Evolutionary conservation across 2,113 vertebrate species (phyloP).

Genomic region (Nettapus auritus): DNA sequence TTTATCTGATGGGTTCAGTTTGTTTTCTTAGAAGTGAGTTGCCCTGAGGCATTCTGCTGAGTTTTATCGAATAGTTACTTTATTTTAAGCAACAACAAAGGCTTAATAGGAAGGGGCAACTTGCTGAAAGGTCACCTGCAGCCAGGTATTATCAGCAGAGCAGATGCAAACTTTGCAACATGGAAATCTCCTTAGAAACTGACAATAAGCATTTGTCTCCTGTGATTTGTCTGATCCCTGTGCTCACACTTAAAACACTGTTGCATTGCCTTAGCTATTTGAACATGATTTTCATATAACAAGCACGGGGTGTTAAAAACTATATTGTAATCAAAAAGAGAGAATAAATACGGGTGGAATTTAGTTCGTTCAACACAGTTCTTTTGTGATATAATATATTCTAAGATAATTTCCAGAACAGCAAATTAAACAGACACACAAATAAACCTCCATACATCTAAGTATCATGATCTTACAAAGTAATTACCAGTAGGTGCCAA

Average conservation of each 20-base stretch:
- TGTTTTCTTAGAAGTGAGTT: slow-evolving; percentile 65
- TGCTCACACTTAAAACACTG: background rate
- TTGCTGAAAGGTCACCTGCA: slow-evolving; percentile 55
- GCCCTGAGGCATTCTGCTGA: slow-evolving; percentile 43
- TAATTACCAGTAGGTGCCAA: background rate
- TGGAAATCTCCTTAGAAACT: background rate
- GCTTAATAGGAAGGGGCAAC: slow-evolving; percentile 49
- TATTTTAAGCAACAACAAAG: slow-evolving; percentile 67
- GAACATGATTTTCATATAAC: background rate
- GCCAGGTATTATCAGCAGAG: background rate
- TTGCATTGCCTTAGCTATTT: background rate
- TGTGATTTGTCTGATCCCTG: background rate
- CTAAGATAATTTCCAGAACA: background rate
- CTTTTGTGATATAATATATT: background rate
- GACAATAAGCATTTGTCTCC: background rate
- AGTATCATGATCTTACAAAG: background rate
- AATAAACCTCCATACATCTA: slow-evolving; percentile 11
- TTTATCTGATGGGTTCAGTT: slow-evolving; percentile 75
- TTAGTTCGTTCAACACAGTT: background rate
- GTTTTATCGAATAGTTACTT: slow-evolving; percentile 52
- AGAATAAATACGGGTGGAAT: background rate
- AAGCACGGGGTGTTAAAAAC: background rate
- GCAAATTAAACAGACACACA: slow-evolving; percentile 7
- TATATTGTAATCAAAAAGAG: background rate
- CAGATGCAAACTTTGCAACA: background rate